phyloP scores from a whole-genome alignment of 2,797 vertebrate species.

The Chrysocyon brachyurus region DNA sequence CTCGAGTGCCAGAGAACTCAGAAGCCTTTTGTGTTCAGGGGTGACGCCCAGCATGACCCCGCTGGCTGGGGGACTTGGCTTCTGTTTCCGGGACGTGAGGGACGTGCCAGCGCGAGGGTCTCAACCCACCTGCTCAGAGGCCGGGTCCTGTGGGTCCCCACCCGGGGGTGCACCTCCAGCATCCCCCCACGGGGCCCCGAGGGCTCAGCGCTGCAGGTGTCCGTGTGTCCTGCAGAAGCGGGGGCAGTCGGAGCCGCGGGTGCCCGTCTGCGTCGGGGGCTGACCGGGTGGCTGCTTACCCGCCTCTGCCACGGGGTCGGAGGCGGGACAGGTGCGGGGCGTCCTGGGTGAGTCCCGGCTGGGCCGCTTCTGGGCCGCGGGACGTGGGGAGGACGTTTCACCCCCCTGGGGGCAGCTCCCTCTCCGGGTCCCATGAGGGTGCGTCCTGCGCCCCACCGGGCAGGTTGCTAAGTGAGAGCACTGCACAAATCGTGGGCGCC shows the following conservation, averaged over 20 bases:
- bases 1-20: accelerated
- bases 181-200: accelerated
- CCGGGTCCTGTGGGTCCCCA: background rate
- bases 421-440: accelerated
- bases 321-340: accelerated
- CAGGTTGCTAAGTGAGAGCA: accelerated
- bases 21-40: no score
- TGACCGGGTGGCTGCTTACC: accelerated
- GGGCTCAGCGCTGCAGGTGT: accelerated
- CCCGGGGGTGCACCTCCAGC: accelerated
- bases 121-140: accelerated
- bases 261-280: accelerated
- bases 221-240: accelerated
- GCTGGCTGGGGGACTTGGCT: background rate
- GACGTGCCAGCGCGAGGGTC: accelerated
- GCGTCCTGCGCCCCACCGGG: accelerated
- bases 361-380: accelerated
- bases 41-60: accelerated
- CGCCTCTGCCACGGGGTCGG: accelerated
- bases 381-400: accelerated
- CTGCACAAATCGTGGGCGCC: accelerated
- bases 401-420: no score
- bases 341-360: accelerated
- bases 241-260: accelerated
- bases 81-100: accelerated